Evolutionary conservation across 2,113 vertebrate genomes (phyloP).

Genomic region (Ahaetulla prasina): DNA sequence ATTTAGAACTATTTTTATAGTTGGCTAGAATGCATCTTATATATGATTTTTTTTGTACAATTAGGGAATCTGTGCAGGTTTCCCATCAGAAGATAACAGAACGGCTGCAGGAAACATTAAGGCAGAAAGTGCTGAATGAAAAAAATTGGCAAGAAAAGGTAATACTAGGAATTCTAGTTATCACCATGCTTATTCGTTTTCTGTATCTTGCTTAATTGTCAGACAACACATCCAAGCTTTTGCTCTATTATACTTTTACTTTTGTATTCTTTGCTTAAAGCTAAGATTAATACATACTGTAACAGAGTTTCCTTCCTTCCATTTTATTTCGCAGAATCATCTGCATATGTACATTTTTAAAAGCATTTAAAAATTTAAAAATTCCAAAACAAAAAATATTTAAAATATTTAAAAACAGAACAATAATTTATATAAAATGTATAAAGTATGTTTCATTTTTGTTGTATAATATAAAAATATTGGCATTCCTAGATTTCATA

Average conservation of each 20-base stretch:
- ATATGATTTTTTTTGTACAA: constrained; percentile 51
- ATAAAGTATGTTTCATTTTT: background rate
- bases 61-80: constrained; percentile 72
- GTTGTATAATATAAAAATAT: background rate
- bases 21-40: background rate
- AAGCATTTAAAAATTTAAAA: background rate
- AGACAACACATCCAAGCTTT: background rate
- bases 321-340: background rate
- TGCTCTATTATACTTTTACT: background rate
- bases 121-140: constrained; percentile 65
- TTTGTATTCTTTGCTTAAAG: background rate
- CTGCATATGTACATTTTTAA: background rate
- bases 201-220: background rate
- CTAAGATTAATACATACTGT: background rate
- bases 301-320: background rate
- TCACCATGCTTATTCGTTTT: background rate
- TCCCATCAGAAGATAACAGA: constrained; percentile 73
- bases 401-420: background rate
- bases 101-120: constrained; percentile 74
- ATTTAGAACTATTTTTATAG: background rate
- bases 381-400: background rate
- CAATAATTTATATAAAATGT: background rate
- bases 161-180: constrained; percentile 28
- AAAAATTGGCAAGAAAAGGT: constrained; percentile 79
- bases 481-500: background rate